Conservation (phyloP, 92 coral and sea anemone genomes). For the Phenganax stokvisi region DNA sequence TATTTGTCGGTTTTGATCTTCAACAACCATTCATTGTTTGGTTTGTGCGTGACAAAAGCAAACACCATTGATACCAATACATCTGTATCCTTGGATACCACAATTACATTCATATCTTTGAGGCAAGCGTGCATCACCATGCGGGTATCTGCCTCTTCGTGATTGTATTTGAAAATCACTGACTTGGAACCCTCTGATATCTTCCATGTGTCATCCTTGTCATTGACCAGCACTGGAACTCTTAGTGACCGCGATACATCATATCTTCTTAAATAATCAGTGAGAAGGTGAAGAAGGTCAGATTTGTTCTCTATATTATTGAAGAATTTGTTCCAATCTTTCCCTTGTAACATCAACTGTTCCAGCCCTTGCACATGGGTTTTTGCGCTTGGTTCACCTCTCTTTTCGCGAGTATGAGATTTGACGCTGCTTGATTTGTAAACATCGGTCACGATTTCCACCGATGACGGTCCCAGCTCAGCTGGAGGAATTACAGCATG, state of each 20-base stretch:
- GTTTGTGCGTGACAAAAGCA: neutral
- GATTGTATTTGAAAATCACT: neutral
- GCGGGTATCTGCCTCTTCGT: constrained; percentile 11
- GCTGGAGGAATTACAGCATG: neutral
- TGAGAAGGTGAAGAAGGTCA: neutral
- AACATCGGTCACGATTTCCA: neutral
- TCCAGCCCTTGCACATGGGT: neutral
- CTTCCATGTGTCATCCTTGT: neutral
- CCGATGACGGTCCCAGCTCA: too few species aligned
- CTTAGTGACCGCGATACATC: neutral
- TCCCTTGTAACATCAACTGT: neutral
- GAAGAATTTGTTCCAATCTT: neutral
- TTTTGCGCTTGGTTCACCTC: neutral
- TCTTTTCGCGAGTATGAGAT: neutral
- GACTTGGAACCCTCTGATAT: neutral
- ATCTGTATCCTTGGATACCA: constrained; percentile 3
- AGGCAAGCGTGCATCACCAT: neutral
- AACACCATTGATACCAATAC: neutral
- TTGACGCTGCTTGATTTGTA: neutral
- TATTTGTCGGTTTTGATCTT: neutral
- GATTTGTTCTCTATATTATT: constrained; percentile 8
- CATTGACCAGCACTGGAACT: neutral
- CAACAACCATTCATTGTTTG: neutral
- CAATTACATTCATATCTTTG: neutral
- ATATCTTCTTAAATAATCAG: neutral